These are phyloP conservation scores for Druon quercuslanigerum DNA, from an alignment of 1,140 invertebrate species.

Conservation along the genomic window DNA sequence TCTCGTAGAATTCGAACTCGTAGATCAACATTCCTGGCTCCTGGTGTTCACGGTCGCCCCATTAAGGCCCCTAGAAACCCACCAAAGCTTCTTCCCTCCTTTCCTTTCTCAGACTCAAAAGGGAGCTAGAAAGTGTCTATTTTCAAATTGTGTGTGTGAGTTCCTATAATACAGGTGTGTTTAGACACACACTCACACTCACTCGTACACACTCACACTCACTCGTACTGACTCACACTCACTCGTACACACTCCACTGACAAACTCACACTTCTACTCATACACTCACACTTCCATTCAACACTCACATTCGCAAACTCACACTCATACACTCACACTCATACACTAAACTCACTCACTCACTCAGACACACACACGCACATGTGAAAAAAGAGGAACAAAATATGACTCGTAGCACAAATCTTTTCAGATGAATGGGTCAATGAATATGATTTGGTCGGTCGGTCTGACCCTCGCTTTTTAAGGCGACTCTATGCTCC, in stretches of 20 bases:
- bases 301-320: too few relatives aligned
- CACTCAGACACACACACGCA: neutral
- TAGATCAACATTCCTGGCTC: slow-evolving; percentile 65
- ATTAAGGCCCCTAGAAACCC: slow-evolving; percentile 39
- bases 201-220: neutral
- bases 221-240: too few relatives aligned
- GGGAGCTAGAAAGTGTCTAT: slow-evolving; percentile 27
- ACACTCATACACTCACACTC: too few relatives aligned
- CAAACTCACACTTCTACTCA: neutral
- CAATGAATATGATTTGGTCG: slow-evolving; percentile 58
- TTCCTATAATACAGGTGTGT: slow-evolving; percentile 32
- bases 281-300: too few relatives aligned
- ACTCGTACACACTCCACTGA: too few relatives aligned
- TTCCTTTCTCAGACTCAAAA: slow-evolving; percentile 28
- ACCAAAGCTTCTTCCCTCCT: neutral
- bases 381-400: slow-evolving; percentile 41
- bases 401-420: slow-evolving; percentile 50
- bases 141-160: slow-evolving; percentile 36
- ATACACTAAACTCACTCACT: neutral
- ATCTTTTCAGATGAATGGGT: slow-evolving; percentile 58
- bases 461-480: slow-evolving; percentile 36
- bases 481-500: slow-evolving; percentile 41
- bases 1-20: slow-evolving; percentile 55
- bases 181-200: slow-evolving; percentile 24
- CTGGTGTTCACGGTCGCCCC: slow-evolving; percentile 49